phyloP scores from a whole-genome alignment of 2,888 invertebrate genomes.

The Patella caerulea region DNA sequence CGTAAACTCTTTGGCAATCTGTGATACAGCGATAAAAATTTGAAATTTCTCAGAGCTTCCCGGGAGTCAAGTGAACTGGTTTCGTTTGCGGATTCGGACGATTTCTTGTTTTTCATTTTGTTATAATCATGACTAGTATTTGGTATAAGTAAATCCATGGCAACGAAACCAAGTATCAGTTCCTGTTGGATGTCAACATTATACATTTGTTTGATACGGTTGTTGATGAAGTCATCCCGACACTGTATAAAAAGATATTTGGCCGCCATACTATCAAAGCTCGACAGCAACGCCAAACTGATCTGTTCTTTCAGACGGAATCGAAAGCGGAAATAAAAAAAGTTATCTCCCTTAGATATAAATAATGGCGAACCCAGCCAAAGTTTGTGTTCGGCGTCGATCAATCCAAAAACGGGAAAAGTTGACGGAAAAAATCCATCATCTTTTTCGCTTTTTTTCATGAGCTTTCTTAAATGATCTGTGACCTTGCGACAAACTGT shows the following conservation, averaged over 20 bases:
- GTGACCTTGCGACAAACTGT: no score
- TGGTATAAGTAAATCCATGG: background rate
- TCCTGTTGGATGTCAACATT: background rate
- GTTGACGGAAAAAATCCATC: background rate
- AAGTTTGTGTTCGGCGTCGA: background rate
- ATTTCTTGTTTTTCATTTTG: background rate
- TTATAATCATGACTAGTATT: background rate
- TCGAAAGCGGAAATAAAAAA: background rate
- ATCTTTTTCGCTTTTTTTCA: background rate
- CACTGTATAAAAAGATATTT: background rate
- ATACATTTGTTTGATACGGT: background rate
- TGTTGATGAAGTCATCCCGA: conserved; percentile 5
- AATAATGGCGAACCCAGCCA: background rate
- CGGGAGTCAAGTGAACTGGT: background rate
- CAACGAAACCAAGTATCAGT: background rate
- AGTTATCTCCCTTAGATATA: background rate
- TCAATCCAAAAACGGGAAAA: background rate
- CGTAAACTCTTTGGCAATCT: background rate
- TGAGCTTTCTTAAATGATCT: no score
- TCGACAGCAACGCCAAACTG: background rate
- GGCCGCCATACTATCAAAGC: background rate
- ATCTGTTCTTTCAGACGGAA: background rate
- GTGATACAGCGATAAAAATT: background rate
- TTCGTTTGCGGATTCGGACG: background rate
- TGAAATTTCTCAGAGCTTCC: background rate